Percentiles rank a stretch among this genome's conserved stretches.
Conservation (phyloP, 2,888 invertebrate genomes). For the Synergus laeviventris region DNA sequence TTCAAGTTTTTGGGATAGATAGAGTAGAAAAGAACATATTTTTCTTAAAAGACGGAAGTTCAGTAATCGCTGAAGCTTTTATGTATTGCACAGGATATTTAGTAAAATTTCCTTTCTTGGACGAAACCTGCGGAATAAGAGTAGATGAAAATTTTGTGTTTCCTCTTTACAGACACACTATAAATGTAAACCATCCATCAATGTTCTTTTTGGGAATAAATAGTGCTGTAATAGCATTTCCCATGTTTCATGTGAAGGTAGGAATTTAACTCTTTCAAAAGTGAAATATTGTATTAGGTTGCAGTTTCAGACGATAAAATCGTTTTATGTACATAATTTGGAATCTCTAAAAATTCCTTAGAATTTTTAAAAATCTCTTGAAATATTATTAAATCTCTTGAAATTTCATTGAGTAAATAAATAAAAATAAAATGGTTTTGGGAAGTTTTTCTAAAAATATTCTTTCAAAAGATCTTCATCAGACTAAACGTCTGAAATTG, state of each 20-base stretch:
- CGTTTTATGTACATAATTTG: too few species aligned
- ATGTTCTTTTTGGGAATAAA: conserved; percentile 87
- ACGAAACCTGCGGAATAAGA: conserved; percentile 80
- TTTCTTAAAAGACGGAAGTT: conserved; percentile 80
- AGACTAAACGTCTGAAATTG: too few species aligned
- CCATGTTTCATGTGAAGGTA: conserved; percentile 86
- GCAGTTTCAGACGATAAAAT: too few species aligned
- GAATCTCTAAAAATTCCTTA: too few species aligned
- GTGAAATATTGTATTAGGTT: background rate
- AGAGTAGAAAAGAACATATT: conserved; percentile 76
- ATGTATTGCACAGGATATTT: conserved; percentile 87
- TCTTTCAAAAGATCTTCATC: too few species aligned
- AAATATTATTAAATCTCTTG: too few species aligned
- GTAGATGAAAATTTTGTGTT: conserved; percentile 82
- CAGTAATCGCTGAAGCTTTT: conserved; percentile 81
- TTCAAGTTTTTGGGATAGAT: conserved; percentile 78
- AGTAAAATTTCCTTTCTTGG: conserved; percentile 84
- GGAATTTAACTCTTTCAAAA: conserved; percentile 41
- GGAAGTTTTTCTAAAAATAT: too few species aligned
- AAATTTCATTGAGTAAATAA: too few species aligned
- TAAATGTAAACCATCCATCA: conserved; percentile 85
- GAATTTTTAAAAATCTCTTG: too few species aligned
- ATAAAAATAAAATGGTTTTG: too few species aligned
- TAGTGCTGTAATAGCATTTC: conserved; percentile 82
- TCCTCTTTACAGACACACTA: conserved; percentile 86